These are phyloP conservation scores for Nematopogon swammerdamellus DNA, from an alignment of 2,888 invertebrate genomes.

Conservation along the genomic window DNA sequence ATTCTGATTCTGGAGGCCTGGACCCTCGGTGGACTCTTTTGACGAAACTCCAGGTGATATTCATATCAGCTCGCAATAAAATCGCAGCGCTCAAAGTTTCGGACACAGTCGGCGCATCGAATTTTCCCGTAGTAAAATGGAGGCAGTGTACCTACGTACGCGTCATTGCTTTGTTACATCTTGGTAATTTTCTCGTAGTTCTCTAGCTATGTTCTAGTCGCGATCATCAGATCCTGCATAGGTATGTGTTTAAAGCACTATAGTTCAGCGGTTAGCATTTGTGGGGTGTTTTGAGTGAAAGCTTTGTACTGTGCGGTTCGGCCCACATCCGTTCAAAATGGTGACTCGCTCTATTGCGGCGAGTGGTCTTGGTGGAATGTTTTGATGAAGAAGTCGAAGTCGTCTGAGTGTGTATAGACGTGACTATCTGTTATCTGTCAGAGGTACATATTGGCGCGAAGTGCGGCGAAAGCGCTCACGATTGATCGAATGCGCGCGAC, in stretches of 20 bases:
- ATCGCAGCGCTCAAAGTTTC: no score
- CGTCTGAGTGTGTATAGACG: no score
- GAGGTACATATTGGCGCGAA: no score
- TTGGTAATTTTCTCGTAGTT: background rate
- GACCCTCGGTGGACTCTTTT: conserved; percentile 61
- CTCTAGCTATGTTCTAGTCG: no score
- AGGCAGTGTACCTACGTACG: conserved; percentile 48
- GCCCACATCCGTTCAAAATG: conserved; percentile 62
- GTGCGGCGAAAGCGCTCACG: background rate
- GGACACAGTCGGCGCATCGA: background rate
- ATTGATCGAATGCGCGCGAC: background rate
- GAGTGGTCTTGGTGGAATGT: background rate
- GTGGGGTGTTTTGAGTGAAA: no score
- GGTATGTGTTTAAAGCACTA: no score
- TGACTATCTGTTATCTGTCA: no score
- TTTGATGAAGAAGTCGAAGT: no score
- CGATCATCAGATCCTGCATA: no score
- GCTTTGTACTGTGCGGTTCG: conserved; percentile 35
- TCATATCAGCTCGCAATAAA: conserved; percentile 50
- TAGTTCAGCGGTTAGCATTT: no score
- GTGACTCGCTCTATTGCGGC: conserved; percentile 51
- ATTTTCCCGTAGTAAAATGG: conserved; percentile 49
- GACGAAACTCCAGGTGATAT: conserved; percentile 55
- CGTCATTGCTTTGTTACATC: conserved; percentile 32
- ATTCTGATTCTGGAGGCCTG: conserved; percentile 24